Evolutionary conservation across 2,888 invertebrate genomes (phyloP).

Genomic region (Phalera bucephala): DNA sequence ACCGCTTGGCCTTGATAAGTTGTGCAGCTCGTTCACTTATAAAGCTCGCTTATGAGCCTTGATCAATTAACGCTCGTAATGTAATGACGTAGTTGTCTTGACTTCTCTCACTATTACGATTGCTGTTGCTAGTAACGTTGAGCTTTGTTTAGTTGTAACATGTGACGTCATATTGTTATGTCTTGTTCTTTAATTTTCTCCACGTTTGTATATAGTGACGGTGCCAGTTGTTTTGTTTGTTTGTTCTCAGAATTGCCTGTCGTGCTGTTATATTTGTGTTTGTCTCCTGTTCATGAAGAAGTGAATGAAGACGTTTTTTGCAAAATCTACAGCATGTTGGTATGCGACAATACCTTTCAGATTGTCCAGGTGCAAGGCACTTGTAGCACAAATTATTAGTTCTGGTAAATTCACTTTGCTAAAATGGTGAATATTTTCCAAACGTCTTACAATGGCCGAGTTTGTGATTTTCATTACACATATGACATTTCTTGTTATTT

Average conservation of each 20-base stretch:
- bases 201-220: not conserved
- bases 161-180: not conserved
- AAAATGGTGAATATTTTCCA: conserved; percentile 8
- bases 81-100: not conserved
- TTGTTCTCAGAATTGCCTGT: not conserved
- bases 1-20: conserved; percentile 6
- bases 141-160: not conserved
- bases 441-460: conserved; percentile 27
- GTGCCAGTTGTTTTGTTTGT: not conserved
- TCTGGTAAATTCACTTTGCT: conserved; percentile 18
- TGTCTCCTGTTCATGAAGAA: conserved; percentile 16
- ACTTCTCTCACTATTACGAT: conserved; percentile 2
- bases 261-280: not conserved
- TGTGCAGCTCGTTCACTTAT: conserved; percentile 16
- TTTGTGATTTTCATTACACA: conserved; percentile 21
- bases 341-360: conserved; percentile 15
- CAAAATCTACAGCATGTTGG: conserved; percentile 24
- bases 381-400: conserved; percentile 26
- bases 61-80: conserved; percentile 12
- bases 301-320: conserved; percentile 23
- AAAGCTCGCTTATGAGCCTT: conserved; percentile 16
- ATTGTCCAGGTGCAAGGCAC: conserved; percentile 26
- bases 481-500: conserved; percentile 3
- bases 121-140: conserved; percentile 11
- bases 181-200: not conserved